Percentiles rank a stretch among this genome's conserved stretches.
phyloP scores from a whole-genome alignment of 2,113 vertebrate genomes.

The Myotis yumanensis region DNA sequence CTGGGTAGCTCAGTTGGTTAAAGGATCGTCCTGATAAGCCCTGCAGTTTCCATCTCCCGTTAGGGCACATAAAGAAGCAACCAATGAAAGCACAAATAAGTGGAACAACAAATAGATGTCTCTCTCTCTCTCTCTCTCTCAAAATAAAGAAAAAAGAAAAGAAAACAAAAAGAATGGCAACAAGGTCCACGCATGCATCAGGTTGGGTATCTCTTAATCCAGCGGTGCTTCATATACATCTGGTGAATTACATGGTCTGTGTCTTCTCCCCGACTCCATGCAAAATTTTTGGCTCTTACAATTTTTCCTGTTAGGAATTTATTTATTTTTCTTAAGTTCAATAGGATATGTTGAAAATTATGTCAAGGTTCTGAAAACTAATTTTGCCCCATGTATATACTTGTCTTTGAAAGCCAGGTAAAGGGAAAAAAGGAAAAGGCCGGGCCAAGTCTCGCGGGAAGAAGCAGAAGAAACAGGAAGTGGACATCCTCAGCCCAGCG shows the following conservation, averaged over 20 bases:
- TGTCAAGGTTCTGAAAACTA: not conserved
- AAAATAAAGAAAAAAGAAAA: not conserved
- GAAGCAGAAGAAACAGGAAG: constrained; percentile 79
- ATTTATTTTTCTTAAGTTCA: not conserved
- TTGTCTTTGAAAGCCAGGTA: constrained; percentile 84
- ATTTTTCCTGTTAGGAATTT: not conserved
- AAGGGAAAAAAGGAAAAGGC: constrained; percentile 76
- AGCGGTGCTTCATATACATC: not conserved
- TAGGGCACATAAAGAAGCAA: not conserved
- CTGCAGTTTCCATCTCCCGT: not conserved
- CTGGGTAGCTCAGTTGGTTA: not conserved
- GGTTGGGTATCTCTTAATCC: not conserved
- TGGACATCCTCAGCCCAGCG: constrained; percentile 86
- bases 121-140: not conserved
- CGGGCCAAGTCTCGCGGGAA: constrained; percentile 64
- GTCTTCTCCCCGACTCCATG: not conserved
- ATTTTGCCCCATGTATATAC: not conserved
- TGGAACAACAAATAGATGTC: not conserved
- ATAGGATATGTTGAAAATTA: not conserved
- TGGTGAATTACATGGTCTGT: not conserved
- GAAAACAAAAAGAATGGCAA: not conserved
- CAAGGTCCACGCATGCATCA: not conserved
- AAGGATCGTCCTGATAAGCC: not conserved
- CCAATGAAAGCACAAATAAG: not conserved
- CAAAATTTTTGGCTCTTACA: not conserved